These are phyloP conservation scores for Tiaroga cobitis DNA, from an alignment of 2,797 vertebrate species.

Conservation along the genomic window DNA sequence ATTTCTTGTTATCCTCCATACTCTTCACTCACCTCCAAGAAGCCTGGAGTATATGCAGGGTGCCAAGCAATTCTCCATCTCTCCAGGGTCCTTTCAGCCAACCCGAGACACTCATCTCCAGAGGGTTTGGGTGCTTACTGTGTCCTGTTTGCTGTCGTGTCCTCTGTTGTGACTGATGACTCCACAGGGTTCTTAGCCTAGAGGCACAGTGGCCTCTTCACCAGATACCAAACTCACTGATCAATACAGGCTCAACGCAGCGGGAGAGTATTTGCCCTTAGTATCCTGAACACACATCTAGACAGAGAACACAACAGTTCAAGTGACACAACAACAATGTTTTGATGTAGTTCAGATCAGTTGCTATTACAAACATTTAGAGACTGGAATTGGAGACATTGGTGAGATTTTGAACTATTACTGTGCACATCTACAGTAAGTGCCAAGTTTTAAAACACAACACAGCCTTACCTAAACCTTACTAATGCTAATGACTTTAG, in stretches of 20 bases:
- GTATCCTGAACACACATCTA: conserved; percentile 23
- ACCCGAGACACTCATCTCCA: conserved; percentile 26
- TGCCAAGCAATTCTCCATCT: conserved; percentile 11
- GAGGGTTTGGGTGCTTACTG: conserved; percentile 19
- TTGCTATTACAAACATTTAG: not conserved
- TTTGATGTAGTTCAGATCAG: conserved; percentile 2
- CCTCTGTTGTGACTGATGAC: conserved; percentile 49
- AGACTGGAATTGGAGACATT: not conserved
- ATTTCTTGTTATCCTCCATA: not conserved
- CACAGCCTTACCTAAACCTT: conserved; percentile 8
- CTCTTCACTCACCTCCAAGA: not conserved
- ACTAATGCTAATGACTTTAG: conserved; percentile 13
- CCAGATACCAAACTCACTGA: conserved; percentile 15
- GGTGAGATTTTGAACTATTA: not conserved
- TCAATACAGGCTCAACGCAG: conserved; percentile 38
- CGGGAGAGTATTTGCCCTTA: conserved; percentile 14
- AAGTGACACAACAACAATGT: not conserved
- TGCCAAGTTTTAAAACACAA: not conserved
- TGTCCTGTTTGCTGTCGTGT: conserved; percentile 45
- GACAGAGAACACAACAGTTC: conserved; percentile 32
- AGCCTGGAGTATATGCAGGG: not conserved
- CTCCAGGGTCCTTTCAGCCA: not conserved
- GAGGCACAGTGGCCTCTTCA: conserved; percentile 22
- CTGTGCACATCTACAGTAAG: not conserved
- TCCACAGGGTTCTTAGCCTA: conserved; percentile 30